Percentiles rank a stretch among this genome's conserved stretches.
Conservation (phyloP, 2,113 vertebrate genomes). For the Brienomyrus longianalis region DNA sequence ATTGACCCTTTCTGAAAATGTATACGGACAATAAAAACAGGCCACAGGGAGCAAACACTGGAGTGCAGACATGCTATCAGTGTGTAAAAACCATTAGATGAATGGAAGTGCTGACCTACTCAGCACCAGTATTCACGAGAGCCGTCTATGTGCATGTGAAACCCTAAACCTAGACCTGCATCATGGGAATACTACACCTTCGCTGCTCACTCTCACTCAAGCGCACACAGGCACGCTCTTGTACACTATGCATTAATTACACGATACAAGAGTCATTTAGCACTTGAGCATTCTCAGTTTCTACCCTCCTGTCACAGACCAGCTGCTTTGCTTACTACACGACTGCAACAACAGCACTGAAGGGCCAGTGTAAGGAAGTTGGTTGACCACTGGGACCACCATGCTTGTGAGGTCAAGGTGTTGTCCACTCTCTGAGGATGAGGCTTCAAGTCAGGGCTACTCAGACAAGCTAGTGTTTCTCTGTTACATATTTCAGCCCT, state of each 20-base stretch:
- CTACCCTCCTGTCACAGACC: background rate
- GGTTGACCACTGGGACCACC: background rate
- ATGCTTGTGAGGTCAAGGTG: background rate
- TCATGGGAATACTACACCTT: background rate
- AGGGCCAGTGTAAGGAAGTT: background rate
- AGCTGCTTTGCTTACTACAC: background rate
- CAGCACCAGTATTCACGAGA: background rate
- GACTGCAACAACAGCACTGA: background rate
- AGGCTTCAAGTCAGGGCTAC: background rate
- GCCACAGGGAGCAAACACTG: background rate
- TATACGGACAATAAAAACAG: background rate
- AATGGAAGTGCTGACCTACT: background rate
- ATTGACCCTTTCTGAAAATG: background rate
- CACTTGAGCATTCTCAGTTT: background rate
- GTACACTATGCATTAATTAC: conserved; percentile 17
- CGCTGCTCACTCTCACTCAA: background rate
- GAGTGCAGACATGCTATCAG: background rate
- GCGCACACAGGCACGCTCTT: conserved; percentile 1
- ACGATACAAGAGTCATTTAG: background rate
- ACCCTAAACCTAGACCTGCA: background rate
- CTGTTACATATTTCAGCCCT: background rate
- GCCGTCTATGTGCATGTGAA: background rate
- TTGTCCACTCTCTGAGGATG: background rate
- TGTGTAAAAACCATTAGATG: background rate
- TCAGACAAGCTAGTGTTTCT: background rate